Evolutionary conservation across 2,888 invertebrate genomes (phyloP).

Genomic region (Spilarctia lutea): DNA sequence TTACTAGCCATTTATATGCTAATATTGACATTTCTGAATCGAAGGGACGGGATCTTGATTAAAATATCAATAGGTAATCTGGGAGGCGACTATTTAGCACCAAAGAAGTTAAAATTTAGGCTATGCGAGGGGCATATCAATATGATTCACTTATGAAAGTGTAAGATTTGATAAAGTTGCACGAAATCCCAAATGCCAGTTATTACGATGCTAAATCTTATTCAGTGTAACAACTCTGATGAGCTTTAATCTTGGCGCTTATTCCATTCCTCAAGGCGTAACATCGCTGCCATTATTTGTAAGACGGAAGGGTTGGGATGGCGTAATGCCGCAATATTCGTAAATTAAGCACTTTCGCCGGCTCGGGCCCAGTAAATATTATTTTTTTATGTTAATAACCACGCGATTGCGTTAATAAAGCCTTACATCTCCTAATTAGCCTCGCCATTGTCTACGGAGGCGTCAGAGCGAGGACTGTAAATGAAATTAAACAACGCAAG

Average conservation of each 20-base stretch:
- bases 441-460: constrained; percentile 76
- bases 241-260: constrained; percentile 80
- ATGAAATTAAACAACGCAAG: constrained; percentile 73
- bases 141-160: constrained; percentile 35
- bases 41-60: constrained; percentile 73
- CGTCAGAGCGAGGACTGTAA: constrained; percentile 67
- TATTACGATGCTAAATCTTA: constrained; percentile 77
- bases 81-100: constrained; percentile 63
- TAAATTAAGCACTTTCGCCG: constrained; percentile 81
- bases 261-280: constrained; percentile 79
- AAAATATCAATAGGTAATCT: constrained; percentile 85
- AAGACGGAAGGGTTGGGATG: constrained; percentile 79
- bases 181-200: constrained; percentile 59
- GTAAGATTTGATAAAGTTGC: constrained; percentile 30
- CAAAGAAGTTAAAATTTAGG: constrained; percentile 56
- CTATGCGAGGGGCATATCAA: constrained; percentile 65
- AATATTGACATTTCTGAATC: constrained; percentile 72
- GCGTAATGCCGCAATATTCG: constrained; percentile 83
- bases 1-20: constrained; percentile 84
- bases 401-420: constrained; percentile 85
- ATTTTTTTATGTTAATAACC: constrained; percentile 86
- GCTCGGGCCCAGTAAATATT: constrained; percentile 81
- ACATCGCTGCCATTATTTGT: constrained; percentile 84
- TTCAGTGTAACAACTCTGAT: constrained; percentile 75
- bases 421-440: constrained; percentile 85